phyloP scores from a whole-genome alignment of 1,140 invertebrate species.

The Nebria ingens region DNA sequence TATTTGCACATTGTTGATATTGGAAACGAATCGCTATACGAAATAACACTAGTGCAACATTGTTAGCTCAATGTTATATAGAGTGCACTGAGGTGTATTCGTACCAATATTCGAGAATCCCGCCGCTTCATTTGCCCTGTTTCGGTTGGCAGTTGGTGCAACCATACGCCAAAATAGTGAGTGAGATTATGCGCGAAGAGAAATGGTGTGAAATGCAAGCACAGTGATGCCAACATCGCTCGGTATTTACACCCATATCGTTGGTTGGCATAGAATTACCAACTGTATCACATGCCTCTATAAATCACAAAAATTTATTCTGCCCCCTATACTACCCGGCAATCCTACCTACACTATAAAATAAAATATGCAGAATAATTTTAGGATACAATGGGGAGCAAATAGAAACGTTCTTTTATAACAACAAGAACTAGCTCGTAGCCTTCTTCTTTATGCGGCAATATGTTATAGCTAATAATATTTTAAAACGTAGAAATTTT shows the following conservation, averaged over 20 bases:
- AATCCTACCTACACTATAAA: not conserved
- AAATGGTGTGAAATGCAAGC: not conserved
- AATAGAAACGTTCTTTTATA: not conserved
- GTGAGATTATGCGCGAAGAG: not conserved
- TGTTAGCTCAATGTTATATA: too few species aligned
- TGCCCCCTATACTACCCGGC: not conserved
- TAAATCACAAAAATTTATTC: not conserved
- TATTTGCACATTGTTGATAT: too few species aligned
- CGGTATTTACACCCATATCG: not conserved
- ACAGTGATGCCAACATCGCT: not conserved
- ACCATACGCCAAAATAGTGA: not conserved
- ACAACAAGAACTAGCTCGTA: not conserved
- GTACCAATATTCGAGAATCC: not conserved
- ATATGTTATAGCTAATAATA: not conserved
- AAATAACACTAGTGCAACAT: too few species aligned
- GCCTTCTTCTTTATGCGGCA: too few species aligned
- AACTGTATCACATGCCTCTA: not conserved
- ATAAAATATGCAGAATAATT: not conserved
- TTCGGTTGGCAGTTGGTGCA: not conserved
- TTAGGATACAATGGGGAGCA: not conserved
- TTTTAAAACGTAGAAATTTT: conserved; percentile 1
- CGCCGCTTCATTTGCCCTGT: not conserved
- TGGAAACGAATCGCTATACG: too few species aligned
- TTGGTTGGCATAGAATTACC: not conserved
- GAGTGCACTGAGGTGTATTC: not conserved